Conservation (phyloP, 2,888 invertebrate genomes). For the Zhengitettix transpicula region DNA sequence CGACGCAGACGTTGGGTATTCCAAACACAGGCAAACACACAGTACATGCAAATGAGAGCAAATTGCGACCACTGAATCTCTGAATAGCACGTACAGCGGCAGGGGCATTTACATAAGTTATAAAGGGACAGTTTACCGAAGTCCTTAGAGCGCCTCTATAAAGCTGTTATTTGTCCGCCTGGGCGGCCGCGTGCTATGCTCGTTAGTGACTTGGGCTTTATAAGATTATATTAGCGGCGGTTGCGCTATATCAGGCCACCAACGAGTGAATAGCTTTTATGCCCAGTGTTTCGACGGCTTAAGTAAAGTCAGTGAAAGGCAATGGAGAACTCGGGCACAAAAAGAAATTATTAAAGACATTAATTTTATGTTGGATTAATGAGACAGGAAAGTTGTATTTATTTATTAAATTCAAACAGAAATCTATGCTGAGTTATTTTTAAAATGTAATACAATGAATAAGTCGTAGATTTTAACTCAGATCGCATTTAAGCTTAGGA, state of each 20-base stretch:
- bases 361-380: no score
- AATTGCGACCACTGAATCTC: neutral
- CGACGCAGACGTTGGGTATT: neutral
- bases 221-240: neutral
- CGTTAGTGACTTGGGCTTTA: neutral
- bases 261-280: no score
- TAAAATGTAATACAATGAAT: no score
- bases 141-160: neutral
- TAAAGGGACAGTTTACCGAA: neutral
- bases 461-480: no score
- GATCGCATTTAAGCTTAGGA: no score
- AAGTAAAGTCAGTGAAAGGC: no score
- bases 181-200: neutral
- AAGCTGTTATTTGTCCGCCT: neutral
- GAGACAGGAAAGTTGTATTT: no score
- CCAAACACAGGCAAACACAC: neutral
- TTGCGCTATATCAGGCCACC: neutral
- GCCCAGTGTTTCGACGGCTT: no score
- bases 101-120: neutral
- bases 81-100: neutral
- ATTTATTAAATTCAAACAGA: no score
- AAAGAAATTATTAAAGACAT: no score
- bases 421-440: no score
- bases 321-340: no score
- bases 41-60: neutral